phyloP scores from a whole-genome alignment of 2,797 vertebrate species.

The Pelochelys cantorii region DNA sequence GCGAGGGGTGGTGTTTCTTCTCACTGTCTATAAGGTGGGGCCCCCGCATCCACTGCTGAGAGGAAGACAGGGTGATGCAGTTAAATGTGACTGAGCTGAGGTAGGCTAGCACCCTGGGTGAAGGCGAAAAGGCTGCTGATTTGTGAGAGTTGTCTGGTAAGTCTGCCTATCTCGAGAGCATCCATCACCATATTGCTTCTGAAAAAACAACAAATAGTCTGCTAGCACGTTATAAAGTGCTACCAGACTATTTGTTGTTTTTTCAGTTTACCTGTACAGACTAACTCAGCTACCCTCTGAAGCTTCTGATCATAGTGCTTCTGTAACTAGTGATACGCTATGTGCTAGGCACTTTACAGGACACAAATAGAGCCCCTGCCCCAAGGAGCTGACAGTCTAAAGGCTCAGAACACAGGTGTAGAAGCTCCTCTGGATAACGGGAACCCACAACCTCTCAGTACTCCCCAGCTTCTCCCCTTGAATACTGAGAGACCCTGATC shows the following conservation, averaged over 20 bases:
- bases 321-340: neutral
- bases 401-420: neutral
- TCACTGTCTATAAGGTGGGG: fast-evolving
- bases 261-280: too few species aligned
- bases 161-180: neutral
- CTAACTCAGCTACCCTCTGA: too few species aligned
- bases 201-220: too few species aligned
- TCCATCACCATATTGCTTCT: neutral
- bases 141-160: neutral
- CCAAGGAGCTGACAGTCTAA: neutral
- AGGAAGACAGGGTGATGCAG: neutral
- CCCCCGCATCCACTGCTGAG: neutral
- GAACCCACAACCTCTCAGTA: neutral
- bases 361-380: neutral
- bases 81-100: fast-evolving
- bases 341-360: fast-evolving
- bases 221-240: too few species aligned
- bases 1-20: fast-evolving
- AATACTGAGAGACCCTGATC: neutral
- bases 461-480: neutral
- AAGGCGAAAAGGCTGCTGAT: neutral
- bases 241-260: too few species aligned
- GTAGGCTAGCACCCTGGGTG: neutral
- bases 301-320: neutral
- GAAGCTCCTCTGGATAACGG: neutral